Conservation (phyloP, 2,113 vertebrate species). For the Zootoca vivipara region DNA sequence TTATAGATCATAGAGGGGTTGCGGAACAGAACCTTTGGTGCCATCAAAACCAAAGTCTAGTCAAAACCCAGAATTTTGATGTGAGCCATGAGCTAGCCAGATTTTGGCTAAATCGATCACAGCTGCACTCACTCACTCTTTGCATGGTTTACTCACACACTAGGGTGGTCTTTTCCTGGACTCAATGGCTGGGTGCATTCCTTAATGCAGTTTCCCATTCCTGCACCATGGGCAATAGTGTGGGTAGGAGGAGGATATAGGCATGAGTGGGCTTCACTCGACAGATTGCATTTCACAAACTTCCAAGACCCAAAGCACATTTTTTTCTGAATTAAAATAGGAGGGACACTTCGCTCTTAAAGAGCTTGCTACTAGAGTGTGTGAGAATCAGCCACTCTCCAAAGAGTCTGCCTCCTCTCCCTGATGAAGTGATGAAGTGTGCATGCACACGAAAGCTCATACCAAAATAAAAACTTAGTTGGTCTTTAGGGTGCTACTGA, state of each 20-base stretch:
- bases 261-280: neutral
- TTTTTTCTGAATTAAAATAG: neutral
- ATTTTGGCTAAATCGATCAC: neutral
- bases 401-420: neutral
- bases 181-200: neutral
- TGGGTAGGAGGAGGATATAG: neutral
- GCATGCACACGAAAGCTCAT: no score
- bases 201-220: constrained; percentile 6
- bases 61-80: neutral
- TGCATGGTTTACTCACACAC: neutral
- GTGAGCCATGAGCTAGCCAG: neutral
- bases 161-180: constrained; percentile 14
- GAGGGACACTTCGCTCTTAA: neutral
- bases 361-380: neutral
- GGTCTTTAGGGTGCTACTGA: no score
- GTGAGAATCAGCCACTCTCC: neutral
- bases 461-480: no score
- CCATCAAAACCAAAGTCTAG: neutral
- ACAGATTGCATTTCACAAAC: neutral
- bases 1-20: neutral
- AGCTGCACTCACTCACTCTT: neutral
- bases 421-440: no score
- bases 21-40: neutral
- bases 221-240: neutral
- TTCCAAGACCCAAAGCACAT: neutral